Evolutionary conservation across 2,797 vertebrate species (phyloP).

Genomic region (Phrynocephalus vlangalii): DNA sequence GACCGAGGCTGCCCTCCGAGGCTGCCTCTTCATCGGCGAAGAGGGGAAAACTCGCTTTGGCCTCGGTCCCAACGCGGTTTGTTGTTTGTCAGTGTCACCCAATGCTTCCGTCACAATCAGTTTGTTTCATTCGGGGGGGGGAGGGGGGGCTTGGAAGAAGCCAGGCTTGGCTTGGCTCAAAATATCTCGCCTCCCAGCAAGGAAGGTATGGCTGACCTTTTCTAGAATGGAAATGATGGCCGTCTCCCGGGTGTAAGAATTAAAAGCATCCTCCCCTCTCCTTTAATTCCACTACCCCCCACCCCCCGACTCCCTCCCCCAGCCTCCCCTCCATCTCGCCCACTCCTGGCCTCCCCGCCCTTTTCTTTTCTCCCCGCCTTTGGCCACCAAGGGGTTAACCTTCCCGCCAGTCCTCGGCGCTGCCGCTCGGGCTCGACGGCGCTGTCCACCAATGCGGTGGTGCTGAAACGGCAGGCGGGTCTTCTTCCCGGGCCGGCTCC

Average conservation of each 20-base stretch:
- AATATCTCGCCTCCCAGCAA: background rate
- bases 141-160: too few relatives aligned
- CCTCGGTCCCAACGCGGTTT: background rate
- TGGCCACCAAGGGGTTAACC: conserved; percentile 81
- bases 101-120: background rate
- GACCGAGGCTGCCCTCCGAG: background rate
- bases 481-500: conserved; percentile 62
- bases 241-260: background rate
- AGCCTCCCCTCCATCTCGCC: background rate
- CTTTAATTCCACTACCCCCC: background rate
- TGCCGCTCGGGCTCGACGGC: conserved; percentile 60
- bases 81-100: background rate
- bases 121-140: background rate
- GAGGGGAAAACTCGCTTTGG: background rate
- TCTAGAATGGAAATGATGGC: conserved; percentile 1
- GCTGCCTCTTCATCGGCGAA: background rate
- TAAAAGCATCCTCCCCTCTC: background rate
- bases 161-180: background rate
- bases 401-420: conserved; percentile 78
- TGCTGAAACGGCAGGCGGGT: conserved; percentile 66
- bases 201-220: conserved; percentile 26
- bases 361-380: background rate
- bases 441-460: conserved; percentile 82
- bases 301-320: background rate
- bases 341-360: too few relatives aligned